Evolutionary conservation across 2,113 vertebrate species (phyloP).

Genomic region (Sorex araneus): DNA sequence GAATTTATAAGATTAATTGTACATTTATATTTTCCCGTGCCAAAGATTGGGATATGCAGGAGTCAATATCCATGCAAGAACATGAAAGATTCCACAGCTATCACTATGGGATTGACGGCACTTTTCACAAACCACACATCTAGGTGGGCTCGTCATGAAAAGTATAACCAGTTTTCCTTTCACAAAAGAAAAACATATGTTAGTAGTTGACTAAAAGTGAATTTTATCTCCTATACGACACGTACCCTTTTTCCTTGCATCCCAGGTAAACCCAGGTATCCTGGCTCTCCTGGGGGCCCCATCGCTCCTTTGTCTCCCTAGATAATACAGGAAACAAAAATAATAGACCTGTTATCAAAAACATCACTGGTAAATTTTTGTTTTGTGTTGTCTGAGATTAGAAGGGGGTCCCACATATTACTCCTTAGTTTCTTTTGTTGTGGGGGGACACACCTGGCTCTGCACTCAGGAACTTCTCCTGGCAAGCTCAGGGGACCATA

Average conservation of each 20-base stretch:
- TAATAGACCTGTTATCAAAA: constrained; percentile 57
- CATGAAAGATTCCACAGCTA: neutral
- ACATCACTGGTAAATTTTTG: neutral
- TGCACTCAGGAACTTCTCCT: too few relatives aligned
- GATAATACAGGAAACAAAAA: constrained; percentile 76
- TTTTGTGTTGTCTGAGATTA: neutral
- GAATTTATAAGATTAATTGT: neutral
- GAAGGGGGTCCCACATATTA: too few relatives aligned
- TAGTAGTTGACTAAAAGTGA: constrained; percentile 24
- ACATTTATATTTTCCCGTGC: neutral
- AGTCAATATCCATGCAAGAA: neutral
- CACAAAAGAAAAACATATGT: constrained; percentile 36
- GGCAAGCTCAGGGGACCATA: too few relatives aligned
- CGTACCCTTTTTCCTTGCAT: constrained; percentile 92
- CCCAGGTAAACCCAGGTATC: constrained; percentile 95
- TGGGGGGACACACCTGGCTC: too few relatives aligned
- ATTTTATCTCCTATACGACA: neutral
- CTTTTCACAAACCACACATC: rapidly evolving
- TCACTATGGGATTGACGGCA: neutral
- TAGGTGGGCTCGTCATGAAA: neutral
- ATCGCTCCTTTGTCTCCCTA: constrained; percentile 93
- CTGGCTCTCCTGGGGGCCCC: constrained; percentile 92
- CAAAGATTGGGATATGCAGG: neutral
- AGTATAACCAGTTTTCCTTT: neutral
- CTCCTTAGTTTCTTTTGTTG: too few relatives aligned